Conservation (phyloP, 92 coral and sea anemone genomes). For the Epizoanthus fatuus region DNA sequence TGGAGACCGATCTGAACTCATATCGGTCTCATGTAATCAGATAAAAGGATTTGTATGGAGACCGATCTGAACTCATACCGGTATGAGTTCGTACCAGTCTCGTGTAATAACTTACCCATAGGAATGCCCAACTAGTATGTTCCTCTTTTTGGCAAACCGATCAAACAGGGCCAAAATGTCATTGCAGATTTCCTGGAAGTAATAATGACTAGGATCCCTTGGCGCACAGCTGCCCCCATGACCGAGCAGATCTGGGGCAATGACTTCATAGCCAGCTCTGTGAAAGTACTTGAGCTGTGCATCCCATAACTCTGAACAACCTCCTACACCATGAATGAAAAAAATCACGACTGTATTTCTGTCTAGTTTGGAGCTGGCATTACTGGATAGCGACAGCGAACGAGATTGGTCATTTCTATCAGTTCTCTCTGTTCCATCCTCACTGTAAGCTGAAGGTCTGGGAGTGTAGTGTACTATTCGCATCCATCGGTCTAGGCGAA, state of each 20-base stretch:
- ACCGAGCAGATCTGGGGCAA: constrained; percentile 95
- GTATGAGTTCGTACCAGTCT: too few relatives aligned
- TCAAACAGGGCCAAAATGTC: constrained; percentile 92
- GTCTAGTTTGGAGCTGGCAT: constrained; percentile 44
- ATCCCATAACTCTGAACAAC: constrained; percentile 94
- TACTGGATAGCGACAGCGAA: constrained; percentile 1
- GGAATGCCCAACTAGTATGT: constrained; percentile 96
- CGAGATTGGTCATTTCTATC: constrained; percentile 9
- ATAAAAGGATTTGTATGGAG: too few relatives aligned
- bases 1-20: too few relatives aligned
- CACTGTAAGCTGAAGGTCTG: constrained; percentile 26
- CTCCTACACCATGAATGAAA: constrained; percentile 98
- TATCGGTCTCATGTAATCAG: too few relatives aligned
- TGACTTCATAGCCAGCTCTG: constrained; percentile 90
- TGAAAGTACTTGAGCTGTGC: constrained; percentile 90
- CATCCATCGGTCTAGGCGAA: constrained; percentile 78
- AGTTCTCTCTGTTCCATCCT: neutral
- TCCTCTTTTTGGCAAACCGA: constrained; percentile 89
- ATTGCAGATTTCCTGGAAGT: constrained; percentile 82
- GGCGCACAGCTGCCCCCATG: constrained; percentile 97
- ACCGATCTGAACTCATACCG: too few relatives aligned
- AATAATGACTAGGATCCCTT: constrained; percentile 69
- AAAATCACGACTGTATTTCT: constrained; percentile 82
- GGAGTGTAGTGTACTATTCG: constrained; percentile 81
- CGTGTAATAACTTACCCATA: constrained; percentile 84